Evolutionary conservation across 1,140 invertebrate species (phyloP), one percentile per base, ranked within the genome.

Genomic region (Plodia interpunctella): DNA sequence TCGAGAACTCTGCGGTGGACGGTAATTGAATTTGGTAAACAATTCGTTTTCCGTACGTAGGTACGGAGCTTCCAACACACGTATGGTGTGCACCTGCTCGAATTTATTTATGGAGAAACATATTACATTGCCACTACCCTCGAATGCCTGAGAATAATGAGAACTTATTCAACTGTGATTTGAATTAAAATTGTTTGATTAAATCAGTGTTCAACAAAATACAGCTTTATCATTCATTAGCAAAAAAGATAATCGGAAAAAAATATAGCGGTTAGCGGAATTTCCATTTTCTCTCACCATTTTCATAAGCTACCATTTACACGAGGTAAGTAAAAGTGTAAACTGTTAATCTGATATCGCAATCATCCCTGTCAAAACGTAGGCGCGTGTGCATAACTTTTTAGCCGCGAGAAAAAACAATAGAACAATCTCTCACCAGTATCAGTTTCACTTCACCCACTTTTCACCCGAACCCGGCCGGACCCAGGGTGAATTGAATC

Each of bases 371-470:
- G 75, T 77, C 62, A 78, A 80, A 84, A 81, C 66, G 59, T 20
- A 50, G 74, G 72, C 78, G 77, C 76, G 82, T 81, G 85, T 74
- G 64, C 38, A 68, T 69, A 75, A 67, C 76, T 83, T 87, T 87
- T 89, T 89, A 78, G 70, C 76, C 78, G 79, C 87, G 90, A 90
- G 88, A 90, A 90, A 90, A 90, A 90, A 90, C 88, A 90, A 90
- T 87, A 81, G 75, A 84, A 75, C 80, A 86, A 86, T 90, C 83
- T 90, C 90, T 90, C 90, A 90, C 90, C 88, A 89, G 88, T 90
- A 90, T 90, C 90, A 72, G 69, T 90, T 90, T 85, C 28, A n/a
- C n/a, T 90, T 85, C 21, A 25, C 21, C 21, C 21, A 25, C 21
- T 25, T 25, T 25, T 25, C 89, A 90, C 81, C 81, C 86, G 76